These are phyloP conservation scores for Caradrina clavipalpis DNA, from an alignment of 2,888 invertebrate species.

Conservation along the genomic window DNA sequence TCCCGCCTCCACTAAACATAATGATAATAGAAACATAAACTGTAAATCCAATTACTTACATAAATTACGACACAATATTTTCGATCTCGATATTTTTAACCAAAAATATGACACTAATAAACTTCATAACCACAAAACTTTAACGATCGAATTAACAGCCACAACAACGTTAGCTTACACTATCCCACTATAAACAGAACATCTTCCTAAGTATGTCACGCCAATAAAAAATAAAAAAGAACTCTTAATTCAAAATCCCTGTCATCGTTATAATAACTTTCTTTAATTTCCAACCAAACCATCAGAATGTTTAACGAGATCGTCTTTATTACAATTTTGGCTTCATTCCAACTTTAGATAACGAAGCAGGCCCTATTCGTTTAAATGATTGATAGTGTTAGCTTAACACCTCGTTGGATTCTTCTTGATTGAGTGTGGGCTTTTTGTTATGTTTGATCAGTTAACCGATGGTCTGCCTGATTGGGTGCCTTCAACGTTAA, in stretches of 20 bases:
- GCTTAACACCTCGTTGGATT: conserved; percentile 87
- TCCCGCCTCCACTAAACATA: not conserved
- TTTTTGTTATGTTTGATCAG: conserved; percentile 89
- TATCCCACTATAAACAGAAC: conserved; percentile 55
- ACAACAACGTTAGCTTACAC: conserved; percentile 52
- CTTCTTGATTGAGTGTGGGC: conserved; percentile 88
- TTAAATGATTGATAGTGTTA: conserved; percentile 86
- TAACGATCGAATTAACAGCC: conserved; percentile 50
- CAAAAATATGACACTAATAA: conserved; percentile 39
- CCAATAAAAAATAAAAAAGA: conserved; percentile 55
- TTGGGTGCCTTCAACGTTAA: conserved; percentile 86
- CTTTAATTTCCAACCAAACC: conserved; percentile 69
- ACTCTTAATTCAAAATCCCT: conserved; percentile 63
- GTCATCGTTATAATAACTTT: conserved; percentile 66
- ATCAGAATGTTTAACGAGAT: conserved; percentile 86
- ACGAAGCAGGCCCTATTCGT: conserved; percentile 77
- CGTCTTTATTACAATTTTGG: conserved; percentile 88
- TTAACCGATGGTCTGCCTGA: conserved; percentile 86
- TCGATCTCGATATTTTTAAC: conserved; percentile 25
- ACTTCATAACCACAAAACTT: conserved; percentile 39
- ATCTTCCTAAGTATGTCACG: conserved; percentile 50
- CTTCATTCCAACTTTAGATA: conserved; percentile 82
- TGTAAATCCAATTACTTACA: conserved; percentile 21
- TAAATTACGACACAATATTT: conserved; percentile 8
- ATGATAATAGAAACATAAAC: not conserved